phyloP scores from a whole-genome alignment of 2,888 invertebrate genomes.

The Nephrotoma appendiculata region DNA sequence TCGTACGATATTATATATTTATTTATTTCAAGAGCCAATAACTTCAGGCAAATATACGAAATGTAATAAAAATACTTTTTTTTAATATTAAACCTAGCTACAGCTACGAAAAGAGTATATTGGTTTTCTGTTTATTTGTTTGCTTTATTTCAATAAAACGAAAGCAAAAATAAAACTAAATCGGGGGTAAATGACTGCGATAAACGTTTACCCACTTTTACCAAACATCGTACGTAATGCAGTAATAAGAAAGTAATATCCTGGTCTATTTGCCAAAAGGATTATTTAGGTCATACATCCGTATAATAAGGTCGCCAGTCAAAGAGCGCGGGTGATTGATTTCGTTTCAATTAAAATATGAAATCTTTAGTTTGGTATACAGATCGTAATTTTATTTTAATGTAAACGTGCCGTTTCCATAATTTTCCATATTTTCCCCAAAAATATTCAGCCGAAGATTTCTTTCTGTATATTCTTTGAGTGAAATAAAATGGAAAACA shows the following conservation, averaged over 20 bases:
- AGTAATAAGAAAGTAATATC: not conserved
- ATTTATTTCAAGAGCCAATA: not conserved
- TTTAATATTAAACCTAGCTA: not conserved
- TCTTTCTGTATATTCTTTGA: not conserved
- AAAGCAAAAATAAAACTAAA: not conserved
- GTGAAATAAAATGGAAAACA: not conserved
- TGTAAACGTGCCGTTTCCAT: not conserved
- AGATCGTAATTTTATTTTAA: not conserved
- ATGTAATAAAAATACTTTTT: not conserved
- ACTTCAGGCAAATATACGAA: not conserved
- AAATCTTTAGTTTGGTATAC: not conserved
- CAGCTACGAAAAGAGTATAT: not conserved
- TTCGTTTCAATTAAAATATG: not conserved
- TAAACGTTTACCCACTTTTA: not conserved
- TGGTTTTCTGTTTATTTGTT: not conserved
- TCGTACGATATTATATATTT: not conserved
- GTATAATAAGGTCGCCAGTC: not conserved
- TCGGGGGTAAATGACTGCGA: not conserved
- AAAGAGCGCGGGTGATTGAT: not conserved
- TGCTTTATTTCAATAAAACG: not conserved
- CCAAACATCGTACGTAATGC: not conserved
- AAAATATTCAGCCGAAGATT: not conserved
- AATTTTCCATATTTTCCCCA: not conserved
- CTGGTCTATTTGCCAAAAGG: not conserved
- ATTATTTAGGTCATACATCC: not conserved